Evolutionary conservation across 2,888 invertebrate genomes (phyloP), one percentile per base, ranked within the genome.

Genomic region (Tenthredo amoena): DNA sequence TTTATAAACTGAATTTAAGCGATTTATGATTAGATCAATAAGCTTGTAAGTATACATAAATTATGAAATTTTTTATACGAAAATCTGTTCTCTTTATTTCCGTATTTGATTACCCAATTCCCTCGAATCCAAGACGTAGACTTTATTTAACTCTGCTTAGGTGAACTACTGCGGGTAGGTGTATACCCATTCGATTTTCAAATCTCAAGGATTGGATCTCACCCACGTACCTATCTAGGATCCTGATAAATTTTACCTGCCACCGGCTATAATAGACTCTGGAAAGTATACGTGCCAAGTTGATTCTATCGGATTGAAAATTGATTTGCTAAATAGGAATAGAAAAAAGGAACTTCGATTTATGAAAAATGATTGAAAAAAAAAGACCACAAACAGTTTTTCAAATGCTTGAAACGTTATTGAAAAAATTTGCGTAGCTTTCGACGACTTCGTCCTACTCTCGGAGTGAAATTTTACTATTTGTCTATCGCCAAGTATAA

Each of bases 151-250:
- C n/a, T 55, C n/a, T 55, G n/a, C 2, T 55, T n/a, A 47, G 12
- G 55, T 55, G 7, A 55, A 55, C 18, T n/a, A 55, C n/a, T 55
- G n/a, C n/a, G 55, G 55, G 2, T 55, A 55, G 55, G n/a, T 55
- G 1, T 47, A 18, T 50, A 50, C 15, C 18, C 18, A n/a, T 50
- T 55, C n/a, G 55, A n/a, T 55, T 55, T 55, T 55, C 55, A 55
- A 55, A 55, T 55, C 55, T 55, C n/a, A 55, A 55, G 55, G 55
- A 55, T 55, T n/a, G 55, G 55, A 55, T 55, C 55, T 55, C 6
- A n/a, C 55, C 55, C 55, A 55, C 55, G 55, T 55, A 47, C 55
- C n/a, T n/a, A n/a, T 55, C 55, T 55, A 55, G n/a, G 55, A n/a
- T 55, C 55, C 55, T 55, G 55, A 55, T 55, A 55, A 55, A 55